Evolutionary conservation across 2,888 invertebrate species (phyloP).

Genomic region (Carterocephalus palaemon): DNA sequence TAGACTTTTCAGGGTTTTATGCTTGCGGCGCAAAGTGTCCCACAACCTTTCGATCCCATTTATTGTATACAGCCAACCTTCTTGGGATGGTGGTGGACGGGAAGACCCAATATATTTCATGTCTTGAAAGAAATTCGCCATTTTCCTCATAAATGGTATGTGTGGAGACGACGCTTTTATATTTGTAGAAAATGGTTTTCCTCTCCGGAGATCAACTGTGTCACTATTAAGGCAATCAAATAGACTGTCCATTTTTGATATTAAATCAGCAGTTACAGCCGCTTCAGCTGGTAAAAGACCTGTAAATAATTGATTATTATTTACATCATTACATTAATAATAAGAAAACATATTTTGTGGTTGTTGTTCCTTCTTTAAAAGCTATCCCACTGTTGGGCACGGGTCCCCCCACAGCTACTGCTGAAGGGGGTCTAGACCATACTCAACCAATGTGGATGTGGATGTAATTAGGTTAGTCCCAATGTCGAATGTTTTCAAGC

Average conservation of each 20-base stretch:
- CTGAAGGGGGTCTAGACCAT: too few species aligned
- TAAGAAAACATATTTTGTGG: too few species aligned
- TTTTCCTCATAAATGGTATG: background rate
- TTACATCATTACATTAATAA: background rate
- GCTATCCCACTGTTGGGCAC: too few species aligned
- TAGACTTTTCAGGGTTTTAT: slow-evolving; percentile 26
- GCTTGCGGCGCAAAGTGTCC: slow-evolving; percentile 17
- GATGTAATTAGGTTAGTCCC: too few species aligned
- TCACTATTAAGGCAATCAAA: background rate
- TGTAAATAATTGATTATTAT: background rate
- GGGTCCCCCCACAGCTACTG: too few species aligned
- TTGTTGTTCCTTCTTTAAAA: too few species aligned
- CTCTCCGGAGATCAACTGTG: background rate
- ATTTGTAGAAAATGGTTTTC: background rate
- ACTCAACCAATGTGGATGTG: too few species aligned
- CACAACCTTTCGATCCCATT: slow-evolving; percentile 26
- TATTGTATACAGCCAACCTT: slow-evolving; percentile 28
- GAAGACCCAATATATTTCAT: slow-evolving; percentile 19
- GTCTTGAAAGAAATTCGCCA: slow-evolving; percentile 5
- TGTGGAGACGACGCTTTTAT: background rate
- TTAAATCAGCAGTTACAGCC: too few species aligned
- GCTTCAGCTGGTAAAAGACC: background rate
- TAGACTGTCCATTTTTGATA: background rate
- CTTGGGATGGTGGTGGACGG: slow-evolving; percentile 24
- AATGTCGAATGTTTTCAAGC: too few species aligned